phyloP scores from a whole-genome alignment of 1,140 invertebrate species.

The Drepana arcuata region DNA sequence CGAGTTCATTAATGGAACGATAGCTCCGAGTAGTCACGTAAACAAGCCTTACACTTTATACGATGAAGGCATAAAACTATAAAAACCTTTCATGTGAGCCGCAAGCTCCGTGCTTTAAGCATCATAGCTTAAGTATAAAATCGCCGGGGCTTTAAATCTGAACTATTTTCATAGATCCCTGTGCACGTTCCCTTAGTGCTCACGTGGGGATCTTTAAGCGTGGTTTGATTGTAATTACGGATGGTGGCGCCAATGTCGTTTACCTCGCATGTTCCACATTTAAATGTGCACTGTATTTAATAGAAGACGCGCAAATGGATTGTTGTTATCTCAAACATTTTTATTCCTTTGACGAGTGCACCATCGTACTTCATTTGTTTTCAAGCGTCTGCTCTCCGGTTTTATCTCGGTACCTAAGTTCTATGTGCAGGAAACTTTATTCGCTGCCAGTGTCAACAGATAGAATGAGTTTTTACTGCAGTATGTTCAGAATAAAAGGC shows the following conservation, averaged over 20 bases:
- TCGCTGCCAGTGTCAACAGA: no score
- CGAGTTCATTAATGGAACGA: slow-evolving; percentile 2
- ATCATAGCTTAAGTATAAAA: slow-evolving; percentile 20
- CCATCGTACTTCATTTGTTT: no score
- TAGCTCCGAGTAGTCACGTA: slow-evolving; percentile 9
- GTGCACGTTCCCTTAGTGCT: neutral
- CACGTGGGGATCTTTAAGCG: neutral
- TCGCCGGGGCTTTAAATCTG: slow-evolving; percentile 9
- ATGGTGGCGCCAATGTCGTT: slow-evolving; percentile 18
- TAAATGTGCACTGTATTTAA: no score
- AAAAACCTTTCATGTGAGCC: slow-evolving; percentile 23
- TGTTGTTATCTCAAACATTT: no score
- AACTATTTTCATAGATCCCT: slow-evolving; percentile 5
- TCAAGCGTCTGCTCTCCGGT: no score
- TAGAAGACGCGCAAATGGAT: slow-evolving; percentile 5
- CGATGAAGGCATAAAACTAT: slow-evolving; percentile 23
- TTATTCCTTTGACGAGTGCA: no score
- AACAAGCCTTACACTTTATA: slow-evolving; percentile 9
- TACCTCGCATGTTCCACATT: slow-evolving; percentile 12
- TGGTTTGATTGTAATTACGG: slow-evolving; percentile 15
- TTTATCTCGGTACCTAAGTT: no score
- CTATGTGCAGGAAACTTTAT: no score
- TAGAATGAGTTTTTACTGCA: no score
- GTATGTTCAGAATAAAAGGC: no score
- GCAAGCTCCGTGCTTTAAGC: slow-evolving; percentile 5